phyloP scores from a whole-genome alignment of 2,888 invertebrate species.

The Thera britannica region DNA sequence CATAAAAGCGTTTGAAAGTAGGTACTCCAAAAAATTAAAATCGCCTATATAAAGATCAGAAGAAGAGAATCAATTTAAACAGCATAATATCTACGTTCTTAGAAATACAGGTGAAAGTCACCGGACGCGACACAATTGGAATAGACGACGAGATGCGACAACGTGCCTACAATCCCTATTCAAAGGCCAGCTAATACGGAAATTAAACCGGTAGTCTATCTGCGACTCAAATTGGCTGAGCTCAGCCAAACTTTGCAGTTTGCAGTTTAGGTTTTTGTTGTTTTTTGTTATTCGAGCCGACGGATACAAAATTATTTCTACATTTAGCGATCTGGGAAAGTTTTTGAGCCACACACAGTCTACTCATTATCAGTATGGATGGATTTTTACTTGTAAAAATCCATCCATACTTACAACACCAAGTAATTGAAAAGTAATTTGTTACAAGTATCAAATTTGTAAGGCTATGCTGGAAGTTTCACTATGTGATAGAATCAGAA shows the following conservation, averaged over 20 bases:
- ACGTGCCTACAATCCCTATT: background rate
- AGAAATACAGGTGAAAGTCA: background rate
- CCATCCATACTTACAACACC: too few relatives aligned
- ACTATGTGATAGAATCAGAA: too few relatives aligned
- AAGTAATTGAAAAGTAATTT: too few relatives aligned
- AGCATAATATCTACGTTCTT: background rate
- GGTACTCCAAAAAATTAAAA: too few relatives aligned
- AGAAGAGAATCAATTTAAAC: too few relatives aligned
- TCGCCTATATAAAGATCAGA: too few relatives aligned
- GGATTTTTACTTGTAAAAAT: too few relatives aligned
- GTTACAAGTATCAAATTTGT: too few relatives aligned
- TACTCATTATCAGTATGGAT: too few relatives aligned
- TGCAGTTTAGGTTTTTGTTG: background rate
- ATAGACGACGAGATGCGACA: conserved; percentile 10
- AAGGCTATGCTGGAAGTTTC: too few relatives aligned
- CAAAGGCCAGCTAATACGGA: conserved; percentile 14
- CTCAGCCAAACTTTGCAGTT: background rate
- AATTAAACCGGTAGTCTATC: conserved; percentile 15
- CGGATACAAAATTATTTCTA: background rate
- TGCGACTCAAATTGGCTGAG: conserved; percentile 4
- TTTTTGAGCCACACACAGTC: too few relatives aligned
- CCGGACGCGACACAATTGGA: conserved; percentile 7
- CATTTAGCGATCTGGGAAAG: background rate
- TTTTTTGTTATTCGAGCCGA: background rate
- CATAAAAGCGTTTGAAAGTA: too few relatives aligned